Evolutionary conservation across 2,888 invertebrate genomes (phyloP), one percentile per base, ranked within the genome.

Genomic region (Aporophyla lueneburgensis): DNA sequence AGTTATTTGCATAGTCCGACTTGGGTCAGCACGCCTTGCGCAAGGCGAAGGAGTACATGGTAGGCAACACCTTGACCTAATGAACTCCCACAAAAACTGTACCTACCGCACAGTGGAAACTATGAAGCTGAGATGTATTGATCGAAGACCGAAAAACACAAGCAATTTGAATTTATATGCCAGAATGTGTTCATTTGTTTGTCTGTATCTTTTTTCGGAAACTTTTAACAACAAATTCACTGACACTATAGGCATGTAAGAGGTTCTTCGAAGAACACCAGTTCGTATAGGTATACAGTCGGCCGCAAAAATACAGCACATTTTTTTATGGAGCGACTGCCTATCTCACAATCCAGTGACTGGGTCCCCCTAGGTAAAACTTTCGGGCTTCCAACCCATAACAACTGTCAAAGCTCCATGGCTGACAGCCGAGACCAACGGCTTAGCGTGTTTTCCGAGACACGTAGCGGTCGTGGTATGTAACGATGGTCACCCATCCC

Each of bases 21-120:
- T 72, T 40, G 43, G 84, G 85, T 80, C 62, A 73, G 53, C 27
- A 58, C 10, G 51, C 24, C n/a, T 65, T 63, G 53, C 54, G 80
- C 63, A 74, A 81, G 59, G 46, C 33, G 46, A 53, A n/a, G 9
- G 27, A 62, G 54, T 33, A 68, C 54, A n/a, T 40, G 19, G 69
- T 43, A 65, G 53, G n/a, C 66, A 33, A 51, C 56, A 21, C 81
- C 81, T 79, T 84, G 81, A 81, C 85, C 85, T 80, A 81, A 61
- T 84, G 56, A 80, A 56, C 74, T 61, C 40, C 14, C 24, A 46
- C 58, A 49, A 71, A 59, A 61, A 40, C 24, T 56, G 10, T 33
- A 33, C 43, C 43, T 58, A 63, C 62, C 24, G 19, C 46, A 46
- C 19, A 33, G 40, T 12, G 27, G n/a, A 59, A 54, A 54, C 40